Evolutionary conservation across 1,140 invertebrate genomes (phyloP), one percentile per base, ranked within the genome.

Genomic region (Cardiocondyla obscurior): DNA sequence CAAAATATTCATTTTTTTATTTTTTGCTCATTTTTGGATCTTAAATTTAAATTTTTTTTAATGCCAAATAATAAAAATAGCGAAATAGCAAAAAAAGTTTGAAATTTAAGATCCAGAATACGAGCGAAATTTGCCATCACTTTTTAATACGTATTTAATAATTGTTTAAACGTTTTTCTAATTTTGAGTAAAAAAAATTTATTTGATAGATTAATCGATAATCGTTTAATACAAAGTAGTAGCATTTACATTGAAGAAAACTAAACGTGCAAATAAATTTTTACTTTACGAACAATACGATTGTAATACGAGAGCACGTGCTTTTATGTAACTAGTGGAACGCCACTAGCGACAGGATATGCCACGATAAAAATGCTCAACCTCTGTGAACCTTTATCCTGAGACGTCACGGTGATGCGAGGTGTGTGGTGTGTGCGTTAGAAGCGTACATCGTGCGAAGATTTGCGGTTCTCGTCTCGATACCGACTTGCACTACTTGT

Each of bases 401-500:
- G 70, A 74, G 81, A 82, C 64, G 60, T 82, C 81, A 28, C 81
- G 12, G 70, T 76, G 81, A 62, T 73, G 49, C 46, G 53, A 82
- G 25, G 42, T 58, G 70, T 60, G 69, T 60, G 25, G 42, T 58
- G 70, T 60, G 69, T 60, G 57, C 55, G 70, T 82, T 42, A 22
- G 33, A 83, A 36, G 65, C 64, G 60, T 84, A 84, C 49, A 81
- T 46, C 22, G 44, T 64, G 53, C 44, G 64, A 58, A 77, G 76
- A 84, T 82, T 84, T 84, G 82, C 82, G 64, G 76, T 84, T 81
- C 33, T 65, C 69, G 22, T 72, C 53, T 30, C 65, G 76, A 84
- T 84, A 84, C 64, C 81, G 30, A 84, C 82, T 77, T 77, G 60
- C 36, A 72, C 82, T 81, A 84, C 82, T 84, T 84, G 82, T 84